Evolutionary conservation across 2,113 vertebrate species (phyloP).

Genomic region (Brachyhypopomus gauderio): DNA sequence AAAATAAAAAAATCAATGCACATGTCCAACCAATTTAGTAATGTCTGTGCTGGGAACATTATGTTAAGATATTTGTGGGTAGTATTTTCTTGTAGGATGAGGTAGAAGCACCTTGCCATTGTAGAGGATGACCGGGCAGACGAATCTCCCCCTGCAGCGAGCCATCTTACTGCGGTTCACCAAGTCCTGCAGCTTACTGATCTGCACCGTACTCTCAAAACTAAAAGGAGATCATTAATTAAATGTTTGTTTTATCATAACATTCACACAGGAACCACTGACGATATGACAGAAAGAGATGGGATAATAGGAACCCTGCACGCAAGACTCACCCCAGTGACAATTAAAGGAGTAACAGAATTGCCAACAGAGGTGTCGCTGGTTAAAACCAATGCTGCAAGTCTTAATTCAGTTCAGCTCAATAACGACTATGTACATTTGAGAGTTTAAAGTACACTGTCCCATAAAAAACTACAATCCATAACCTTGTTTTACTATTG

Average conservation of each 20-base stretch:
- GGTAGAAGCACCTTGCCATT: constrained; percentile 87
- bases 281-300: background rate
- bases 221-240: constrained; percentile 63
- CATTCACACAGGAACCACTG: background rate
- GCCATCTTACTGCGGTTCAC: constrained; percentile 95
- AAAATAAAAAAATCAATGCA: too few relatives aligned
- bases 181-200: constrained; percentile 90
- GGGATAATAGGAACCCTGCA: background rate
- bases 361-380: background rate
- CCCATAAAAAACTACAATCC: background rate
- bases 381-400: background rate
- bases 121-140: constrained; percentile 97
- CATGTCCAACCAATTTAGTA: background rate
- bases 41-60: too few relatives aligned
- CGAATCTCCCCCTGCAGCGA: constrained; percentile 93
- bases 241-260: background rate
- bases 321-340: background rate
- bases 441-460: background rate
- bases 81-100: background rate
- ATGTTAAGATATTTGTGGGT: too few relatives aligned
- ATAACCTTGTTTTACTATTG: background rate
- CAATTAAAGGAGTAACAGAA: background rate
- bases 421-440: background rate
- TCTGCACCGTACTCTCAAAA: constrained; percentile 90
- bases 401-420: background rate